Evolutionary conservation across 2,888 invertebrate species (phyloP), one percentile per base, ranked within the genome.

Genomic region (Drosophila cognata): DNA sequence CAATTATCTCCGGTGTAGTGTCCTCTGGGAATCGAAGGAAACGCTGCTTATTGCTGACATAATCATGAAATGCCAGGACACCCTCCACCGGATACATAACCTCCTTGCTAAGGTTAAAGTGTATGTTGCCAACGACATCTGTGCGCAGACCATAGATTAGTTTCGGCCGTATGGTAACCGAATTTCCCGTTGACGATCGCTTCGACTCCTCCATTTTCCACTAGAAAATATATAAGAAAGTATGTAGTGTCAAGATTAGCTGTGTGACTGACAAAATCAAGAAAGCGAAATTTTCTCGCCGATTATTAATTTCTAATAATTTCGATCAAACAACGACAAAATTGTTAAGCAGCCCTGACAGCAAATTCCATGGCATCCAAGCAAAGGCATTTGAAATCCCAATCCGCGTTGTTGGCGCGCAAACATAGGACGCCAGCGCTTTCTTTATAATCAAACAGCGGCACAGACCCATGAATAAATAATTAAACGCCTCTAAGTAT

Each of bases 71-170:
- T 1, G 96, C 95, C 57, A 97, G 93, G 1, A 96, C 96, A 59
- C 96, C 95, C 60, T 97, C 97, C 36, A 96, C 96, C 0, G 97
- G 96, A 92, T 97, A 97, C 57, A 97, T 94, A 46, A 97, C 94
- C 90, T 97, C 97, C 33, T 96, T 95, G 89, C 96, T 96, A 28
- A 95, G 94, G 64, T 96, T 93, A 86, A 95, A 97, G 90, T 96
- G 95, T 8, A 95, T 95, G 92, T 97, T 97, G 66, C 95, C 96
- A 81, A 94, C 94, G 71, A 95, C 92, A 79, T 93, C 92, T 1
- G 86, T 89, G 21, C 93, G 91, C 41, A 93, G 62, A 6, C 93
- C 93, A 68, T 93, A 93, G 28, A 93, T 92, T 53, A 91, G 91
- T 59, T 91, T 92, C 1, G 93, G 94, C 29, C 91, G 87, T 46